Evolutionary conservation across 2,113 vertebrate genomes (phyloP).

Genomic region (Solea senegalensis): DNA sequence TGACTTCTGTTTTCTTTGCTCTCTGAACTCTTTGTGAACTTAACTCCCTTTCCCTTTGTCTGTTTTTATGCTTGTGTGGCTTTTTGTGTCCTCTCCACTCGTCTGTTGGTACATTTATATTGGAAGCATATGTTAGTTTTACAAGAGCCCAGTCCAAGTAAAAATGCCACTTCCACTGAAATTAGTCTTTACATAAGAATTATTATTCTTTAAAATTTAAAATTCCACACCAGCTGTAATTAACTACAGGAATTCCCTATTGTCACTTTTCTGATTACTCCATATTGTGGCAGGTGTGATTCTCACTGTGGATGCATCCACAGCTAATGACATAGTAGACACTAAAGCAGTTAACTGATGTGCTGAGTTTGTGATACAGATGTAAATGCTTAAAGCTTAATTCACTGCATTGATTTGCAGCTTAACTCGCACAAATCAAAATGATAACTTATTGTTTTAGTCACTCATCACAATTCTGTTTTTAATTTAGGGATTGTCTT

Average conservation of each 20-base stretch:
- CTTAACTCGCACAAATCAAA: too few relatives aligned
- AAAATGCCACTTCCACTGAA: too few relatives aligned
- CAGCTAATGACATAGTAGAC: neutral
- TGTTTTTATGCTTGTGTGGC: neutral
- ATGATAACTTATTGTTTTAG: too few relatives aligned
- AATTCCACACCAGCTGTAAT: too few relatives aligned
- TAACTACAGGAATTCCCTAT: too few relatives aligned
- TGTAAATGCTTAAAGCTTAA: neutral
- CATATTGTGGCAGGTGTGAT: neutral
- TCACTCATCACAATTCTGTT: too few relatives aligned
- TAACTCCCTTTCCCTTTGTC: conserved; percentile 6
- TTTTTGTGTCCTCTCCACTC: neutral
- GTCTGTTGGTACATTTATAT: neutral
- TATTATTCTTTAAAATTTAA: too few relatives aligned
- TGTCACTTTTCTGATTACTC: neutral
- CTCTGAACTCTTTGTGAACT: neutral
- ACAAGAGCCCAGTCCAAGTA: too few relatives aligned
- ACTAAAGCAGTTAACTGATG: neutral
- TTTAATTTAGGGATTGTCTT: neutral
- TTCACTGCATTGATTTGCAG: too few relatives aligned
- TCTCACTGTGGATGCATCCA: neutral
- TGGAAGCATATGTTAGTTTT: neutral
- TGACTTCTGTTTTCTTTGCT: conserved; percentile 3
- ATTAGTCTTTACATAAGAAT: too few relatives aligned
- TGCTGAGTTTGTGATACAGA: neutral